Base-by-base conservation (phyloP, 2,797 vertebrate species). In the Leuciscus waleckii region DNA sequence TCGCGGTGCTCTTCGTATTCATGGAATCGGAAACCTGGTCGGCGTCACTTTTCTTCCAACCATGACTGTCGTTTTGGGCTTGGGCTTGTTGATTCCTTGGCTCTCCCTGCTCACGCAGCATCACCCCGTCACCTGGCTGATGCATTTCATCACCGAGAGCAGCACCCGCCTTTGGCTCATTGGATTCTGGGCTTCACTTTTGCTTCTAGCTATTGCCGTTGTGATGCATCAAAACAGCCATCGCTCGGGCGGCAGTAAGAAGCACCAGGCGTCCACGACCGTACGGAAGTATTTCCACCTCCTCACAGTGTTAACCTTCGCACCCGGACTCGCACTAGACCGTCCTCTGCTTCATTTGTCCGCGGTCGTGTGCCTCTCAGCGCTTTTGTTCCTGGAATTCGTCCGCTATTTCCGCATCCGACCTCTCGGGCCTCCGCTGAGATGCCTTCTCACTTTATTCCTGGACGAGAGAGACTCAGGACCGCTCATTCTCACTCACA, bases 21-120 rank as follows among this genome's bases (percentile, higher is more conserved):
- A 97, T 99, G 97, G 98, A 99, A 88, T 98, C 98, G 0, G 95
- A 96, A 82, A 98, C 97, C 0, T 99, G 98, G 98, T 96, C 97
- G 35, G 98, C 98, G 0, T 98, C 98, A 0, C 90, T 98, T 54
- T 99, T 99, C 90, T 99, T 99, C 90, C 98, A 99, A 95, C 96
- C 92, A 98, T 99, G 97, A 97, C 97, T 0, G 96, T 97, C 0
- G 97, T 98, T 65, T 94, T 99, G 78, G 96, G 93, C 68, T 92
- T 99, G 51, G 98, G 98, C 0, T 93, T 99, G 89, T 94, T 99
- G 86, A 93, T 98, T 93, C 98, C 98, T 0, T 99, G 98, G 98
- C 95, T 99, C 26, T 96, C 97, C 51, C 93, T 97, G 73, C 96
- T 99, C 86, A 98, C 98, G 76, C 96, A 93, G 63, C 96, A 95